Conservation (phyloP, 2,797 vertebrate genomes). For the Coracias cyanogaster region DNA sequence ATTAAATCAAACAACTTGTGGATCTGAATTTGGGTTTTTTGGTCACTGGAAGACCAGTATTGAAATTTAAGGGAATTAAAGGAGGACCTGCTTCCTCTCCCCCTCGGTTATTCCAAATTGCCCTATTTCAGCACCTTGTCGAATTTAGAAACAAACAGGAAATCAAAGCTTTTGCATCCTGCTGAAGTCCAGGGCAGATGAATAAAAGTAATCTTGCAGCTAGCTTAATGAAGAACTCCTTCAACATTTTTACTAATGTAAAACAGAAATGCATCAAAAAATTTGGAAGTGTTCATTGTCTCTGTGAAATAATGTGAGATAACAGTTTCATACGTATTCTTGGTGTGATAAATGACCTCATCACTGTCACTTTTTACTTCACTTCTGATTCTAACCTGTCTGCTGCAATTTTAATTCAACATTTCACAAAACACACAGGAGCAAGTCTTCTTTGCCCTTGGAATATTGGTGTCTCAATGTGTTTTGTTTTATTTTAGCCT, state of each 20-base stretch:
- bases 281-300: neutral
- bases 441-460: neutral
- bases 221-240: neutral
- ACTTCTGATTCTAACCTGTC: neutral
- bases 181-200: neutral
- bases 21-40: neutral
- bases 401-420: neutral
- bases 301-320: neutral
- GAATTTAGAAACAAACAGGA: neutral
- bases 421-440: neutral
- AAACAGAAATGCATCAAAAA: neutral
- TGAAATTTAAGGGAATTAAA: neutral
- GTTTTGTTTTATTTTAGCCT: neutral
- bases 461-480: neutral
- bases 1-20: neutral
- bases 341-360: neutral
- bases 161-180: neutral
- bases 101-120: neutral
- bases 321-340: neutral
- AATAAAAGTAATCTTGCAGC: neutral
- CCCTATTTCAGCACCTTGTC: neutral
- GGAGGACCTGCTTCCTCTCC: neutral
- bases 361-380: fast-evolving
- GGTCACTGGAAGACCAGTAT: neutral
- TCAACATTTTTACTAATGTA: neutral